phyloP scores from a whole-genome alignment of 2,113 vertebrate species.

The Solea senegalensis region DNA sequence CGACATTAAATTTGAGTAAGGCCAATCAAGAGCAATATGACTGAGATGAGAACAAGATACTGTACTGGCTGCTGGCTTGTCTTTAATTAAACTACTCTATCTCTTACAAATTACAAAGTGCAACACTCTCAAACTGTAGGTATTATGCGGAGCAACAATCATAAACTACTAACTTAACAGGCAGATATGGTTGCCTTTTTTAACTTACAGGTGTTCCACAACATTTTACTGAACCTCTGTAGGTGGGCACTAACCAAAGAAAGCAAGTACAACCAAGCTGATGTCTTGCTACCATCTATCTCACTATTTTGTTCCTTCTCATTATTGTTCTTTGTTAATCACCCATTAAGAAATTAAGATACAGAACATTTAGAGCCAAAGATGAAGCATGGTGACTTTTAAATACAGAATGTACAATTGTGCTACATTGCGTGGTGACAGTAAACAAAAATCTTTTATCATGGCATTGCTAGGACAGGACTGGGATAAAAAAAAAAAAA shows the following conservation, averaged over 20 bases:
- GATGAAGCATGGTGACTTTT: constrained; percentile 5
- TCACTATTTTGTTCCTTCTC: background rate
- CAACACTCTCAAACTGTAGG: constrained; percentile 28
- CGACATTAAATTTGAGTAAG: too few relatives aligned
- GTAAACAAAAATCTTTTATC: background rate
- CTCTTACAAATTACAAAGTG: constrained; percentile 18
- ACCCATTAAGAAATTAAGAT: constrained; percentile 3
- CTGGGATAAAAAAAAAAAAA: constrained; percentile 12
- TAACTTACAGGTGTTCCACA: background rate
- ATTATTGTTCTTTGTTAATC: background rate
- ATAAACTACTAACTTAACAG: constrained; percentile 25
- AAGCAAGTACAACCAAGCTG: constrained; percentile 30
- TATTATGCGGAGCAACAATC: constrained; percentile 21
- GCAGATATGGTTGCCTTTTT: constrained; percentile 4
- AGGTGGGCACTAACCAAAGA: constrained; percentile 18
- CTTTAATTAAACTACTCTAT: constrained; percentile 34
- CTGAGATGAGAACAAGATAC: constrained; percentile 10
- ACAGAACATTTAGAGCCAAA: constrained; percentile 16
- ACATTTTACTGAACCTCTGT: constrained; percentile 31
- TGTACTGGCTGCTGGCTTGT: constrained; percentile 18
- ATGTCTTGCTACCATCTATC: constrained; percentile 19
- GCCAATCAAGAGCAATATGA: too few relatives aligned
- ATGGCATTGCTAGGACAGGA: background rate
- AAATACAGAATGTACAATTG: too few relatives aligned
- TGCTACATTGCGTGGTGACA: too few relatives aligned